Percentiles rank a stretch among this genome's conserved stretches.
phyloP scores from a whole-genome alignment of 2,113 vertebrate genomes.

The Vanacampus margaritifer region DNA sequence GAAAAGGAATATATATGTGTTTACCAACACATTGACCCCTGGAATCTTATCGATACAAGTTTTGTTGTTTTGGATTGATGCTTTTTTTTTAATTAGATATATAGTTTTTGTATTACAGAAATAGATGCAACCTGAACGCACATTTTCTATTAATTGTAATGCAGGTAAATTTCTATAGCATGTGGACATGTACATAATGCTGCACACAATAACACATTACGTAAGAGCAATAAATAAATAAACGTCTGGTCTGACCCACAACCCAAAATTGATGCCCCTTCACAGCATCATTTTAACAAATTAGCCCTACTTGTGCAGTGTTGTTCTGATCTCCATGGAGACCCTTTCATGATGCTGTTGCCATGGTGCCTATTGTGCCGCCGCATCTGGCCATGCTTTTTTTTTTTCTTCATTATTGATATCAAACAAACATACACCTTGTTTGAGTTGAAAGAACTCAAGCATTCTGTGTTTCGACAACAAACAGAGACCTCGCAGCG shows the following conservation, averaged over 20 bases:
- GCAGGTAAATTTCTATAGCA: background rate
- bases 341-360: constrained; percentile 69
- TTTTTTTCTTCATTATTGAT: constrained; percentile 50
- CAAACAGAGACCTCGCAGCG: background rate
- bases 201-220: background rate
- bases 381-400: constrained; percentile 39
- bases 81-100: no score
- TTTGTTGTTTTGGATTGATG: no score
- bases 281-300: constrained; percentile 14
- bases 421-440: constrained; percentile 27
- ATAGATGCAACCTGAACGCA: no score
- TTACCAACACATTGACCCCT: no score
- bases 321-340: constrained; percentile 65
- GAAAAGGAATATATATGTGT: no score
- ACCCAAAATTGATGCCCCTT: constrained; percentile 4
- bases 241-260: constrained; percentile 1
- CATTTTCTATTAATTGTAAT: no score
- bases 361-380: constrained; percentile 67
- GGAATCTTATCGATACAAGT: no score
- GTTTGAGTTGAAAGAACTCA: constrained; percentile 1
- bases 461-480: constrained; percentile 4
- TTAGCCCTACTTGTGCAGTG: constrained; percentile 42
- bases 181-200: background rate
- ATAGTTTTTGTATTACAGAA: no score
- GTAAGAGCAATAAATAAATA: background rate